A percentile compares a stretch with the other conserved stretches of the same genome.
Evolutionary conservation across 1,140 invertebrate genomes (phyloP).

Genomic region (Venustaconcha ellipsiformis): DNA sequence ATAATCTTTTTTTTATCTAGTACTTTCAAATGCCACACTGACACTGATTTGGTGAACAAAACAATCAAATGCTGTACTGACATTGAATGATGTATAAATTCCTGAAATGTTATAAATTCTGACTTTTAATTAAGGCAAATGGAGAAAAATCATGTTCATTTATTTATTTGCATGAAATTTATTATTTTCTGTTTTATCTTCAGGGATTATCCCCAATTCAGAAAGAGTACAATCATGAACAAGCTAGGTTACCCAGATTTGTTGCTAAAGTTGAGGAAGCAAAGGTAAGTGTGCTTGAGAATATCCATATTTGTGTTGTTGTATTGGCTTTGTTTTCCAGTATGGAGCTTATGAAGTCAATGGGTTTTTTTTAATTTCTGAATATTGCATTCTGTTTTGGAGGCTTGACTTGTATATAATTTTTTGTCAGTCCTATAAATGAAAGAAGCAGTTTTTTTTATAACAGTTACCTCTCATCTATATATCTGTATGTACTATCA

Average conservation of each 20-base stretch:
- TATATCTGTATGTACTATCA: too few species aligned
- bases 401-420: neutral
- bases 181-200: conserved; percentile 13
- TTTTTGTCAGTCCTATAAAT: neutral
- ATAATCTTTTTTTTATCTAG: too few species aligned
- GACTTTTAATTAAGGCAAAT: too few species aligned
- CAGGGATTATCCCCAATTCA: conserved; percentile 56
- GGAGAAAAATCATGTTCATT: neutral
- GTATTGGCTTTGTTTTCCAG: neutral
- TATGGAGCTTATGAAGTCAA: neutral
- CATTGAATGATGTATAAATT: too few species aligned
- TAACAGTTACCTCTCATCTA: too few species aligned
- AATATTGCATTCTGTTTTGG: neutral
- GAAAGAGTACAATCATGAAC: conserved; percentile 51
- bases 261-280: conserved; percentile 56
- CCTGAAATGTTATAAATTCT: too few species aligned
- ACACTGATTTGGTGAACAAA: too few species aligned
- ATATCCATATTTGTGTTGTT: neutral
- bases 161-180: neutral
- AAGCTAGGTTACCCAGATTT: conserved; percentile 60
- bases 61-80: too few species aligned
- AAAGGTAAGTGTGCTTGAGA: conserved; percentile 43
- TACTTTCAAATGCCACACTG: too few species aligned
- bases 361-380: neutral
- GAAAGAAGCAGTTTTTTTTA: neutral